Evolutionary conservation across 1,140 invertebrate genomes (phyloP).

Genomic region (Hypothenemus hampei): DNA sequence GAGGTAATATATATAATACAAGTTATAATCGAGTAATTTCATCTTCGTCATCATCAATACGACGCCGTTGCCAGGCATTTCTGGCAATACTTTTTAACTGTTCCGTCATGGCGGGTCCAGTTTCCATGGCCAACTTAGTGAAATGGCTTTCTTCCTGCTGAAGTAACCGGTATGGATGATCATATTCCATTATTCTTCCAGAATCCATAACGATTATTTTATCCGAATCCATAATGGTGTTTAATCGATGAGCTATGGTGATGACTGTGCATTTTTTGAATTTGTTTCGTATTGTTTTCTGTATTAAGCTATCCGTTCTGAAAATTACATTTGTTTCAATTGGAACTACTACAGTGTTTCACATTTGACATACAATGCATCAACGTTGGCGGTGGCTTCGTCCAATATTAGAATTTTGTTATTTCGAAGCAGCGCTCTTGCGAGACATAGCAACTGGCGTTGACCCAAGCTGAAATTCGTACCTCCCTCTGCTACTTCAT

Average conservation of each 20-base stretch:
- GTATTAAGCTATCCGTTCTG: slow-evolving; percentile 54
- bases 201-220: slow-evolving; percentile 43
- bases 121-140: slow-evolving; percentile 64
- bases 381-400: slow-evolving; percentile 57
- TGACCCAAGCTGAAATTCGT: slow-evolving; percentile 81
- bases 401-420: slow-evolving; percentile 56
- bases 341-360: neutral
- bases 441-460: slow-evolving; percentile 78
- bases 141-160: slow-evolving; percentile 53
- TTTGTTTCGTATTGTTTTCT: slow-evolving; percentile 54
- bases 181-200: slow-evolving; percentile 41
- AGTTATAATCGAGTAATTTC: too few species aligned
- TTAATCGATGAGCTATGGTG: slow-evolving; percentile 62
- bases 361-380: slow-evolving; percentile 29
- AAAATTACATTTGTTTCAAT: neutral
- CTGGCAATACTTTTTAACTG: slow-evolving; percentile 29
- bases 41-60: too few species aligned
- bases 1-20: too few species aligned
- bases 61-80: slow-evolving; percentile 28
- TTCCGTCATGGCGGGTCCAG: slow-evolving; percentile 36
- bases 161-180: slow-evolving; percentile 41
- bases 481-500: slow-evolving; percentile 63
- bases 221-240: slow-evolving; percentile 44
- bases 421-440: slow-evolving; percentile 67
- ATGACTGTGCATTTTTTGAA: slow-evolving; percentile 63